A percentile compares a stretch with the other conserved stretches of the same genome.
These are phyloP conservation scores for Peromyscus aztecus DNA, from an alignment of 2,797 vertebrate genomes.

Conservation along the genomic window DNA sequence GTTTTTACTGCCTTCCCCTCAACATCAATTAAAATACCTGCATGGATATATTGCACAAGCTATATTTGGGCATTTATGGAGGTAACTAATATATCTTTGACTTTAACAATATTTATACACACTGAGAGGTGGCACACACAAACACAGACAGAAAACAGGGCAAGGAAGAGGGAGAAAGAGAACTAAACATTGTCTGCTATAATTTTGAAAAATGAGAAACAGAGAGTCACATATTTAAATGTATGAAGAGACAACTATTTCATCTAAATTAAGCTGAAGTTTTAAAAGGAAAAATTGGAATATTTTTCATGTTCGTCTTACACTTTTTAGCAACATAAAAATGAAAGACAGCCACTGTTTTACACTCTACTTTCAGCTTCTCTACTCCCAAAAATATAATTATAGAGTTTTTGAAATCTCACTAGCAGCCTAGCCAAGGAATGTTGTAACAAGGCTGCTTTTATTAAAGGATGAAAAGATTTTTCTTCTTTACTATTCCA, in stretches of 20 bases:
- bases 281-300: conserved; percentile 4
- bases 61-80: not conserved
- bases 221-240: not conserved
- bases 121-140: fast-evolving
- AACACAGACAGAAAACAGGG: not conserved
- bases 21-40: not conserved
- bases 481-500: not conserved
- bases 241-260: not conserved
- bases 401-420: conserved; percentile 39
- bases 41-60: not conserved
- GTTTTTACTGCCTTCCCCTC: not conserved
- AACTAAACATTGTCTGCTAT: not conserved
- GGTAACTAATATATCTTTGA: not conserved
- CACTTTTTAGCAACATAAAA: not conserved
- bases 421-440: not conserved
- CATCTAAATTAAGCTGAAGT: conserved; percentile 46
- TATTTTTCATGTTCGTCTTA: not conserved
- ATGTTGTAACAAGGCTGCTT: conserved; percentile 5
- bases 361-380: not conserved
- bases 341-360: not conserved
- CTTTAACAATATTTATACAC: not conserved
- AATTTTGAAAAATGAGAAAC: not conserved
- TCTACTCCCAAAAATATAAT: not conserved
- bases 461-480: conserved; percentile 26
- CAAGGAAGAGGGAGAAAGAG: not conserved